Evolutionary conservation across 2,797 vertebrate species (phyloP).

Genomic region (Glyptemys insculpta): DNA sequence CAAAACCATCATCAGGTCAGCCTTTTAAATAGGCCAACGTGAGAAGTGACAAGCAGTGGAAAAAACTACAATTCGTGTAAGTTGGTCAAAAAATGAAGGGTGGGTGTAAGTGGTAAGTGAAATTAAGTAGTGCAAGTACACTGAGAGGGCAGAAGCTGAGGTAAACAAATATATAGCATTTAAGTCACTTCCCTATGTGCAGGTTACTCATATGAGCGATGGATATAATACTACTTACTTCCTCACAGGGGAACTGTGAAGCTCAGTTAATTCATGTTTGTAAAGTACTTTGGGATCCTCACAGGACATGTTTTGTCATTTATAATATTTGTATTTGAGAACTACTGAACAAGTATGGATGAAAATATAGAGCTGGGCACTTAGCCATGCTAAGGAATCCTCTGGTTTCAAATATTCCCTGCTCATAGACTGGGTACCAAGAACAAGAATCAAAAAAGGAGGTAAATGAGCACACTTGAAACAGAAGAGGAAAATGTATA

Average conservation of each 20-base stretch:
- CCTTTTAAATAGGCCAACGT: background rate
- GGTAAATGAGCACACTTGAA: background rate
- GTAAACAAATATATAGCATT: background rate
- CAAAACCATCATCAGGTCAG: background rate
- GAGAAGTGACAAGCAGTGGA: background rate
- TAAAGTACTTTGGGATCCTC: background rate
- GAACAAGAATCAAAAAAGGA: background rate
- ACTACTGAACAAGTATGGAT: slow-evolving; percentile 3
- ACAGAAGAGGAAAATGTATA: background rate
- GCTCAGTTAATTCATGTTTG: background rate
- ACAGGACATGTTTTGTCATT: background rate
- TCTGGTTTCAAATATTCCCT: background rate
- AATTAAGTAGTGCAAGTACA: background rate
- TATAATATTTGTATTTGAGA: background rate
- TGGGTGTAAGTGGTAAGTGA: background rate
- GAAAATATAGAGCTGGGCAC: background rate
- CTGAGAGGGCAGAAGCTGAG: background rate
- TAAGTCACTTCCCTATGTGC: background rate
- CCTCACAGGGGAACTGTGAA: background rate
- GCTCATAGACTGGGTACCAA: background rate
- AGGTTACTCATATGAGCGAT: background rate
- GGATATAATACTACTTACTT: background rate
- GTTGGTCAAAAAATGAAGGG: background rate
- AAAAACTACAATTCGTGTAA: background rate
- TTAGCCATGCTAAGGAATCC: background rate